Evolutionary conservation across 2,797 vertebrate genomes (phyloP), one percentile per base, ranked within the genome.

Genomic region (Cyprinodon diabolis): DNA sequence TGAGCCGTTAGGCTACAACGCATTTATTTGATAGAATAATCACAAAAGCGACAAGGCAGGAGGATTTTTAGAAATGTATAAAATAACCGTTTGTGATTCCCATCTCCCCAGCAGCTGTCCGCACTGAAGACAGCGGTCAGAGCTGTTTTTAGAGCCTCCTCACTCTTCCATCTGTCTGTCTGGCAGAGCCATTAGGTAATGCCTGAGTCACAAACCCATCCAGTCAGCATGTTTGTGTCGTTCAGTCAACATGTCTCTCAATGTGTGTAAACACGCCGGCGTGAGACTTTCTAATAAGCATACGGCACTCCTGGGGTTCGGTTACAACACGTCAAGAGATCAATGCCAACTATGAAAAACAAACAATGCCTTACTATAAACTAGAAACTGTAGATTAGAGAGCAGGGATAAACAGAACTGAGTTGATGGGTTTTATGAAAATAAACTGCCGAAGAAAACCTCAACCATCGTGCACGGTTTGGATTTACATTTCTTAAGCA

Each of bases 131-230:
- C 76, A 54, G 77, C 37, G 80, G 86, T 87, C 79, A 69, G 77
- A 75, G 79, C 72, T 74, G 72, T 83, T 91, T 89, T 83, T 76
- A 87, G 84, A 74, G 75, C 21, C 1, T 23, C 76, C 80, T 78
- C 73, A 58, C 68, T 73, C 52, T 73, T 85, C 89, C 79, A 83
- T 89, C 87, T 80, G 82, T 77, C 80, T 66, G 86, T 87, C 86
- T 90, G 83, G 77, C 69, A 66, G 45, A 67, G 71, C 52, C 79
- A 83, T 88, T 79, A 77, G 65, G 83, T 76, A 77, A 85, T 30
- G 75, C 56, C 74, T 68, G 86, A 90, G 74, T 86, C 86, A 86
- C 69, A 70, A 57, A 75, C 37, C 14, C 25, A 57, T 80, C 72
- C 71, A 57, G 76, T 68, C 74, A 72, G 81, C 63, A 5, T 57